Evolutionary conservation across 2,797 vertebrate genomes (phyloP), one percentile per base, ranked within the genome.

Genomic region (Syncerus caffer): DNA sequence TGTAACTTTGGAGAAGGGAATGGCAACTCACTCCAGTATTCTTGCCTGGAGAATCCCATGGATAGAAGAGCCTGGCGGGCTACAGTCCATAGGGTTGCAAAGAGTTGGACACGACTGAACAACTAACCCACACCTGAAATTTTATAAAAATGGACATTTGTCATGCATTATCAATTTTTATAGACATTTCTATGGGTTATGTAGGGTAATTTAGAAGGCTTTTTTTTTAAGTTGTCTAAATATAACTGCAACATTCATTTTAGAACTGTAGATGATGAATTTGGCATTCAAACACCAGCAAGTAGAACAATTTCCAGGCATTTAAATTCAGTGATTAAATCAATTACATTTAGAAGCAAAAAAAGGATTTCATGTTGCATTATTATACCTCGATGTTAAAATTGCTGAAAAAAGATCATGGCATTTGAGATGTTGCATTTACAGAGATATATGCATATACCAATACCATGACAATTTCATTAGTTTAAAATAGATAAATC

Each of bases 241-340:
- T 96, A 94, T 96, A 93, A 97, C 96, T 85, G n/a, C 71, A 94
- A 57, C 93, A 79, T 95, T 97, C 97, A 19, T 97, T 98, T 96
- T 97, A 97, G 92, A 98, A 83, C 95, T 96, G 64, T 79, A 92
- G 57, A 93, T 93, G 95, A 98, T 97, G 42, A 60, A 60, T 95
- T 98, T 98, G 92, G n/a, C 97, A 97, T 98, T 98, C 96, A 90
- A 96, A 96, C 58, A 78, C 78, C 13, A 53, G 71, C 92, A 98
- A 97, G 96, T 88, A 97, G 96, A 97, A 98, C 79, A 95, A 97
- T 92, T 74, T 97, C 92, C 96, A 98, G 92, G 92, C 93, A 97
- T 98, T 98, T 97, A 98, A 98, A 98, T 97, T 58, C 93, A 96
- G 64, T 97, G 93, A 97, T 94, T 98, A 96, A 96, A 97, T 97